Conservation (phyloP, 2,113 vertebrate genomes). For the Tachysurus vachellii region DNA sequence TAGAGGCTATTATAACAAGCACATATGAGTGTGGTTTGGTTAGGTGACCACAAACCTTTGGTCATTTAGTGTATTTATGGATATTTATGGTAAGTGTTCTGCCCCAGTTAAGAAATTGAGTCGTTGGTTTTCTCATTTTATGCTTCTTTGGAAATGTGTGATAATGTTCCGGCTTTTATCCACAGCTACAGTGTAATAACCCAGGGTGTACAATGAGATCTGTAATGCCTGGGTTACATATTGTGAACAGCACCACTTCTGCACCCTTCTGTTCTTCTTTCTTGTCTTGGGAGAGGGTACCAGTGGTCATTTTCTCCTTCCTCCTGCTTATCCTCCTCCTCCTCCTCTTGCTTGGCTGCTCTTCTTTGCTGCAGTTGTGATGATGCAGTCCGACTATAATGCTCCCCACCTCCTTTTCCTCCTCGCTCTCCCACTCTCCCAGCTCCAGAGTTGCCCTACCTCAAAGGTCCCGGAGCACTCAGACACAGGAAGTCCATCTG, state of each 20-base stretch:
- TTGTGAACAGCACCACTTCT: not conserved
- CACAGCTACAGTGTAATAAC: conserved; percentile 14
- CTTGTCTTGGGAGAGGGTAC: not conserved
- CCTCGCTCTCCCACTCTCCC: conserved; percentile 35
- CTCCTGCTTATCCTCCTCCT: not conserved
- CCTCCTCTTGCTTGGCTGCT: not conserved
- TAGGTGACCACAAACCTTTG: not conserved
- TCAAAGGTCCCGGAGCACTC: conserved; percentile 65
- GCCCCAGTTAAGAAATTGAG: not conserved
- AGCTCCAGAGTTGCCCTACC: conserved; percentile 74
- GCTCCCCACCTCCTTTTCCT: conserved; percentile 20
- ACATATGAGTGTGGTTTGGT: too few species aligned
- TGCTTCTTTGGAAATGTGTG: not conserved
- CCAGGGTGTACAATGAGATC: not conserved
- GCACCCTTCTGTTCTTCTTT: not conserved
- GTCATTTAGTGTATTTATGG: not conserved
- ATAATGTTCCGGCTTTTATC: not conserved
- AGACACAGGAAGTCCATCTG: conserved; percentile 55
- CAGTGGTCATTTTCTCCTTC: not conserved
- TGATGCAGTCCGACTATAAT: conserved; percentile 60
- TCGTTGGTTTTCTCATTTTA: not conserved
- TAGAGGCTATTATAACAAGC: not conserved
- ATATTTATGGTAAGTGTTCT: not conserved
- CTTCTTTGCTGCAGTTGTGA: conserved; percentile 17
- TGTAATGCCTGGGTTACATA: not conserved